Percentiles rank a stretch among this genome's conserved stretches.
phyloP scores from a whole-genome alignment of 2,113 vertebrate genomes.

The Eublepharis macularius region DNA sequence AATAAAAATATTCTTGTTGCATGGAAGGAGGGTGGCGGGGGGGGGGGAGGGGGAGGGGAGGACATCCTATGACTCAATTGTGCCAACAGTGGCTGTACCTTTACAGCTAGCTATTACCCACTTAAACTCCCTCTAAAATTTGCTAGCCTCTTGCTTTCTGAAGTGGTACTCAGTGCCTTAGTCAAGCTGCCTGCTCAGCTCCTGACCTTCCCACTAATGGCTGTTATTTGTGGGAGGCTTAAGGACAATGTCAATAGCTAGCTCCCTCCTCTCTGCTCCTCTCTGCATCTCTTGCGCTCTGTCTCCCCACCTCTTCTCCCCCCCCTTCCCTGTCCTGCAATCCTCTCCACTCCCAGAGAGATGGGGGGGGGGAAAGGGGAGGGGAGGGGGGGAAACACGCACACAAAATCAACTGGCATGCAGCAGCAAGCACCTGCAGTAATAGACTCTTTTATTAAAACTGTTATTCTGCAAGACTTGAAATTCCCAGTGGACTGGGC shows the following conservation, averaged over 20 bases:
- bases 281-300: conserved; percentile 73
- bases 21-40: not conserved
- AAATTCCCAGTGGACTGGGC: conserved; percentile 91
- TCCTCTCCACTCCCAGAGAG: conserved; percentile 62
- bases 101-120: conserved; percentile 82
- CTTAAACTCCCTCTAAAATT: conserved; percentile 87
- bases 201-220: conserved; percentile 95
- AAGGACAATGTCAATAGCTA: conserved; percentile 91
- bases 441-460: conserved; percentile 99
- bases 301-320: conserved; percentile 66
- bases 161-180: conserved; percentile 94
- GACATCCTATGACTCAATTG: conserved; percentile 76
- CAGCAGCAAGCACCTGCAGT: conserved; percentile 87
- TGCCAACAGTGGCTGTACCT: conserved; percentile 82
- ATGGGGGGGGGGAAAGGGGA: not conserved
- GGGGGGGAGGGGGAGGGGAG: conserved; percentile 37
- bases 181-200: conserved; percentile 93
- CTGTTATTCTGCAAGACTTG: conserved; percentile 99
- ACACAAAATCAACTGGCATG: conserved; percentile 75
- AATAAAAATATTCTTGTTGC: conserved; percentile 78
- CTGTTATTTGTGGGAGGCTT: conserved; percentile 96
- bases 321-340: conserved; percentile 63
- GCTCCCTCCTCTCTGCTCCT: conserved; percentile 76
- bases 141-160: conserved; percentile 93
- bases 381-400: conserved; percentile 25